A percentile compares a stretch with the other conserved stretches of the same genome.
These are phyloP conservation scores for Phalera bucephala DNA, from an alignment of 2,888 invertebrate species.

Conservation along the genomic window DNA sequence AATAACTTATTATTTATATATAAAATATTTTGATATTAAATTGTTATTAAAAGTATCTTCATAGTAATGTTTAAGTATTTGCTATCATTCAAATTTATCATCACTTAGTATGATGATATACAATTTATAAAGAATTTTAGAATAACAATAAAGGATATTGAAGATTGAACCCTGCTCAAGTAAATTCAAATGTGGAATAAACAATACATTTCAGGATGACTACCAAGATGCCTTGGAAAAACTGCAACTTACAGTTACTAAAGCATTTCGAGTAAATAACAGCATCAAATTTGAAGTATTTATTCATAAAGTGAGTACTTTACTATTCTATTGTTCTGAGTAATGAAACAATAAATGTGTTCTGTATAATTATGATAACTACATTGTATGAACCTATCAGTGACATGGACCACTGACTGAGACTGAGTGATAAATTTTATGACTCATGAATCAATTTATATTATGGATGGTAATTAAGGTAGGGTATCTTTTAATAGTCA, in stretches of 20 bases:
- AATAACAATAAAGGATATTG: no score
- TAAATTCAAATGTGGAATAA: no score
- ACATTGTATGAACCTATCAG: not conserved
- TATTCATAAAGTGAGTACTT: constrained; percentile 92
- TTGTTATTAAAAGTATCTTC: no score
- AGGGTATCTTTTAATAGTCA: no score
- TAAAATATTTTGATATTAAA: no score
- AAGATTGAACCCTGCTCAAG: no score
- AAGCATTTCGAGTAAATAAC: constrained; percentile 97
- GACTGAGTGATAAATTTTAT: not conserved
- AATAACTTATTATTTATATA: no score
- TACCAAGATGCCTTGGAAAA: constrained; percentile 97
- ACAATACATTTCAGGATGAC: constrained; percentile 88
- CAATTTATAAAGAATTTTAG: no score
- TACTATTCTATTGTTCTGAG: not conserved
- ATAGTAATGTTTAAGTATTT: no score
- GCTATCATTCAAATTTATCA: no score
- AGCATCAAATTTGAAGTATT: constrained; percentile 99
- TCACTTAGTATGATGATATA: no score
- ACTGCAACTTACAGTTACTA: constrained; percentile 95
- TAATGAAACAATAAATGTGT: not conserved
- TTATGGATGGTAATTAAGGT: no score
- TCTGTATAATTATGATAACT: not conserved
- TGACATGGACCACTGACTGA: not conserved
- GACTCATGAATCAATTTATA: constrained; percentile 2